These are phyloP conservation scores for Pelusios castaneus DNA, from an alignment of 2,113 vertebrate species.

Conservation along the genomic window DNA sequence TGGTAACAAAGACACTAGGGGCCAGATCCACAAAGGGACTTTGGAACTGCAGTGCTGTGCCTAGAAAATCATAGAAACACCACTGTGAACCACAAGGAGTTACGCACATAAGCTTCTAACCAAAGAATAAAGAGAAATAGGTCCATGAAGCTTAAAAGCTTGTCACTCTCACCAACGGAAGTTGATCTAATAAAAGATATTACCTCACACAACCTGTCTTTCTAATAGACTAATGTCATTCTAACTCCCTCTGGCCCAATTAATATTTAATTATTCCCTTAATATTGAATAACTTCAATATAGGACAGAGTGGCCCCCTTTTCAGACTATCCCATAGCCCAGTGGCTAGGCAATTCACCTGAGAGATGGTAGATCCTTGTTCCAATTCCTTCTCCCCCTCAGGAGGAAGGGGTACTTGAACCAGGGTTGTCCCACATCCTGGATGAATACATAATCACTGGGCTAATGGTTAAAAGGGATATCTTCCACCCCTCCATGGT, in stretches of 20 bases:
- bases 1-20: neutral
- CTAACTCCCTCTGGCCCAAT: neutral
- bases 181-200: neutral
- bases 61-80: neutral
- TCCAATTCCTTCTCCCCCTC: neutral
- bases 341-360: neutral
- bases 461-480: neutral
- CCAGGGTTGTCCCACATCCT: neutral
- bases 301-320: neutral
- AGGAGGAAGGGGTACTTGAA: neutral
- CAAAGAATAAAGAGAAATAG: neutral
- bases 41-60: neutral
- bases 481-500: neutral
- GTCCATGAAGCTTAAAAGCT: neutral
- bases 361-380: neutral
- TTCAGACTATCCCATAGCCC: neutral
- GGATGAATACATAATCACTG: neutral
- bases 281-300: neutral
- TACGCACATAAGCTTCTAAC: neutral
- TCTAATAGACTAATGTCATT: neutral
- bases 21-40: neutral
- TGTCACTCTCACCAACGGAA: neutral
- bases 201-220: neutral
- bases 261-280: neutral
- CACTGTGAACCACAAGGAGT: neutral